Conservation (phyloP, 2,113 vertebrate species). For the Bos indicus region DNA sequence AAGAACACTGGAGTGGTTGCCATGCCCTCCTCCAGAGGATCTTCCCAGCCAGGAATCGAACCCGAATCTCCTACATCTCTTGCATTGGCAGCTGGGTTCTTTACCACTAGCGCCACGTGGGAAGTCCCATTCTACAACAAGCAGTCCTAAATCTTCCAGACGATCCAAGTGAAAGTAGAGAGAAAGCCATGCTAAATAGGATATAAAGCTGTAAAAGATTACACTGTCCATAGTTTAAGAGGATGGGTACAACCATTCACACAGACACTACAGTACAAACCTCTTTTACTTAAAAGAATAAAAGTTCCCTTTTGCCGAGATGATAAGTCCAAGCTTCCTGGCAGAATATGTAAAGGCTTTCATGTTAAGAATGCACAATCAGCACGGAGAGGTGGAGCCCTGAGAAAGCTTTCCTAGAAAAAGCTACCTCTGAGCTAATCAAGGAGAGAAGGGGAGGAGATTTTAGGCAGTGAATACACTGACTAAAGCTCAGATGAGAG, state of each 20-base stretch:
- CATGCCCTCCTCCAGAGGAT: not conserved
- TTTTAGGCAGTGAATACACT: not conserved
- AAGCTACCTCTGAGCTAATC: not conserved
- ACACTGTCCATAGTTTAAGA: not conserved
- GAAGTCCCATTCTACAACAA: not conserved
- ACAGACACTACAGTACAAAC: not conserved
- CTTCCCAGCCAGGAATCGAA: not conserved
- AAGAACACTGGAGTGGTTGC: not conserved
- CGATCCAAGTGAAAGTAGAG: not conserved
- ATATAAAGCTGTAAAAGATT: not conserved
- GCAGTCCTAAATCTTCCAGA: not conserved
- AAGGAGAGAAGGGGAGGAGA: not conserved
- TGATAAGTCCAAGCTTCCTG: not conserved
- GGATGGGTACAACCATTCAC: not conserved
- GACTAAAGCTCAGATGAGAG: not conserved
- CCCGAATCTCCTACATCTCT: accelerated
- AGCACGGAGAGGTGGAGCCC: not conserved
- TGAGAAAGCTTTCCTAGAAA: not conserved
- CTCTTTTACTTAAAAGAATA: not conserved
- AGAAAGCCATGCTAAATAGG: not conserved
- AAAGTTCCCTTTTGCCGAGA: not conserved
- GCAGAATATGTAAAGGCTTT: not conserved
- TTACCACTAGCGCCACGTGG: not conserved
- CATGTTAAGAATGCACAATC: not conserved
- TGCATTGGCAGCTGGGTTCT: not conserved